Evolutionary conservation across 2,888 invertebrate species (phyloP), one percentile per base, ranked within the genome.

Genomic region (Dynastes grantii): DNA sequence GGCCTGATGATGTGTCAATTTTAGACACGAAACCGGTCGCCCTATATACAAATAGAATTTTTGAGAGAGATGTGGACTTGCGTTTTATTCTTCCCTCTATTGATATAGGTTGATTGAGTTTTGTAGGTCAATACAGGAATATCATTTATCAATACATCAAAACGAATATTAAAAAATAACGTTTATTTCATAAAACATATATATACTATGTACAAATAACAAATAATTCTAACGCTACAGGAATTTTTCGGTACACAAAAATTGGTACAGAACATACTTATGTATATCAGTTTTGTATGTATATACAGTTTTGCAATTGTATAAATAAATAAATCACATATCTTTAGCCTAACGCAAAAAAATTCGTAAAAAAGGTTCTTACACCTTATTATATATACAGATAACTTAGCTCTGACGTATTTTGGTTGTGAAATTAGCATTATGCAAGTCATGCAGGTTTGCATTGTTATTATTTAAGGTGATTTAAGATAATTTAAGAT

Each of bases 141-240:
- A 0, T 45, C 8, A 45, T 8, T 45, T 45, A 45, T 8, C 11
- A 45, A 63, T 0, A 29, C 27, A 63, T 61, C 22, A 63, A 64
- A 63, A 68, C 22, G 49, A 13, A 61, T 45, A 4, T 45, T 68
- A 67, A 70, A 76, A 79, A 79, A 76, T 77, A 79, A 79, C 76
- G 73, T 76, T 77, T 79, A 76, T 76, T 79, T 70, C 58, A 77
- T 70, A 77, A 76, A 79, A 79, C 65, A 78, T 78, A 78, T 76
- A 68, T 79, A 76, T 79, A 76, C 64, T 78, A 78, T 79, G 29
- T 79, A 79, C 79, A 79, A 70, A 70, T 70, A 79, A 79, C 79
- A 79, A 79, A 70, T 76, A 2, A 37, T 32, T 27, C 16, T 73
- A 73, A 77, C 8, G n/a, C 78, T 78, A 78, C 78, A 78, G 78